These are phyloP conservation scores for Anhinga rufa DNA, from an alignment of 2,113 vertebrate species.

Conservation along the genomic window DNA sequence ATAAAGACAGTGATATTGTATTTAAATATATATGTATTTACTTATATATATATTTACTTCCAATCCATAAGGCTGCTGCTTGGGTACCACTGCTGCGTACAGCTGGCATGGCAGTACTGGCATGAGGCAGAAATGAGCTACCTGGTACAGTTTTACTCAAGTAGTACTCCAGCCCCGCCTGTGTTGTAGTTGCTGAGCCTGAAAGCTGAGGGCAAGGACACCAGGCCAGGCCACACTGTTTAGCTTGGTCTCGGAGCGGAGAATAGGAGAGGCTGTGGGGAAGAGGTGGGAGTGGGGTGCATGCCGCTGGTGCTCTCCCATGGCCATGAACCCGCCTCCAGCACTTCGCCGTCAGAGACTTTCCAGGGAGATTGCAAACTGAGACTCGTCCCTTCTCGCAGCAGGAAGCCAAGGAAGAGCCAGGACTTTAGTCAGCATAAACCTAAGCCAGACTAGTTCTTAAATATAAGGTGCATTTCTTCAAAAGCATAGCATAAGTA, in stretches of 20 bases:
- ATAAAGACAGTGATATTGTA: not conserved
- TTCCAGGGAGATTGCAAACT: not conserved
- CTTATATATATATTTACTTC: not conserved
- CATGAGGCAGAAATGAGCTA: not conserved
- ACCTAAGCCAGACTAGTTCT: not conserved
- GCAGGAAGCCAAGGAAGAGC: not conserved
- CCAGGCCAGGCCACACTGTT: not conserved
- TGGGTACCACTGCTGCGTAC: not conserved
- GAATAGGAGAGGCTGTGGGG: not conserved
- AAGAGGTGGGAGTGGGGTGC: not conserved
- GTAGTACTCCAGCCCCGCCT: not conserved
- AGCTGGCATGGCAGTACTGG: not conserved
- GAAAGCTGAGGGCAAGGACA: not conserved
- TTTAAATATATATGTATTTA: not conserved
- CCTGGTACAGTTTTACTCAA: not conserved
- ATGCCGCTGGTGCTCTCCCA: fast-evolving
- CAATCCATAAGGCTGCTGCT: not conserved
- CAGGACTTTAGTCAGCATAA: not conserved
- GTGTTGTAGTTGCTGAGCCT: not conserved
- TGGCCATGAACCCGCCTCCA: not conserved
- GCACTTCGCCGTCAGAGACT: not conserved
- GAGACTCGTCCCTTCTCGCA: not conserved
- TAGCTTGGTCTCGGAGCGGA: not conserved
- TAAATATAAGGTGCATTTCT: not conserved
- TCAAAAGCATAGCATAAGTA: not conserved